Evolutionary conservation across 2,113 vertebrate genomes (phyloP).

Genomic region (Ia io): DNA sequence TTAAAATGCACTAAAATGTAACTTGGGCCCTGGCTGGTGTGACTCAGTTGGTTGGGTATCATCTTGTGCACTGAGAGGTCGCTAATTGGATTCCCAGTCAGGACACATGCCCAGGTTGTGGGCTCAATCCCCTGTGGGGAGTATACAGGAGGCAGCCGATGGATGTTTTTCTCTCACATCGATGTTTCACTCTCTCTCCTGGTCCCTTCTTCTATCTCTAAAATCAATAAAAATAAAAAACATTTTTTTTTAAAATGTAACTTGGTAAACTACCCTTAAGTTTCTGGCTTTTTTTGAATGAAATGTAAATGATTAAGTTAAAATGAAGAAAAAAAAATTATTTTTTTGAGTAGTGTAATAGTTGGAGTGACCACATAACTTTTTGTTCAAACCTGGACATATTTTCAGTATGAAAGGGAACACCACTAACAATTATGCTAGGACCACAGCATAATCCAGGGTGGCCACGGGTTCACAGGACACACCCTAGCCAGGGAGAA

Average conservation of each 20-base stretch:
- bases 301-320: background rate
- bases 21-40: background rate
- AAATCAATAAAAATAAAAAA: no score
- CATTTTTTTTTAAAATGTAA: background rate
- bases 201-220: no score
- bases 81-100: no score
- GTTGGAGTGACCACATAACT: background rate
- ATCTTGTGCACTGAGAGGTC: no score
- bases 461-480: background rate
- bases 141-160: no score
- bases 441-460: background rate
- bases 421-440: background rate
- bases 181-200: no score
- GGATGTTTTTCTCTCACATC: no score
- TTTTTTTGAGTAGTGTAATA: background rate
- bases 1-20: background rate
- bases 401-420: background rate
- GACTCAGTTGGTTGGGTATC: no score
- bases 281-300: background rate
- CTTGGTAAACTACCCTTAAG: background rate
- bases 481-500: background rate
- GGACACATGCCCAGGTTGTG: no score
- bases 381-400: background rate
- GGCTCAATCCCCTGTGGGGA: no score
- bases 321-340: background rate